These are phyloP conservation scores for Hippocampus mohnikei DNA, from an alignment of 2,113 vertebrate species.

Conservation along the genomic window DNA sequence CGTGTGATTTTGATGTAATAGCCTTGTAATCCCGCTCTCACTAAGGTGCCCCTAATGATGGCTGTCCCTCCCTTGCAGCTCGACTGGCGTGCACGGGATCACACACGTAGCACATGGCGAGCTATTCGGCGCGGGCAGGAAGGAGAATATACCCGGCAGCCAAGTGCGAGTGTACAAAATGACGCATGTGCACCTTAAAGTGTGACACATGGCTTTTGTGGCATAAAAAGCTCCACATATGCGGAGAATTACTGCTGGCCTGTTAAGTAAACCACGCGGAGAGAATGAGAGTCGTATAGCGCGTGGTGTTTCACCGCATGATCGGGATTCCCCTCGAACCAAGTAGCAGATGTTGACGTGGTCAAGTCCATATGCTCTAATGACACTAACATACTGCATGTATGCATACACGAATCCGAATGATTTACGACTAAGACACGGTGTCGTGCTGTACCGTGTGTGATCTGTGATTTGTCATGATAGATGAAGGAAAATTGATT, in stretches of 20 bases:
- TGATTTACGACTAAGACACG: background rate
- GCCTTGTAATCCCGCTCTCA: constrained; percentile 56
- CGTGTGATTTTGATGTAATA: constrained; percentile 58
- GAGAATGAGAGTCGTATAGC: background rate
- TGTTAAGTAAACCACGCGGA: constrained; percentile 14
- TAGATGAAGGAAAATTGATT: background rate
- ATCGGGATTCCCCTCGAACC: background rate
- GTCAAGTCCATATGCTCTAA: background rate
- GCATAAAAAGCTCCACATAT: constrained; percentile 17
- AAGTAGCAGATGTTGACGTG: background rate
- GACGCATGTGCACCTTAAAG: constrained; percentile 25
- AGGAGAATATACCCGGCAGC: constrained; percentile 22
- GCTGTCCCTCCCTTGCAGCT: constrained; percentile 27
- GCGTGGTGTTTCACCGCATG: background rate
- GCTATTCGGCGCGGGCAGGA: constrained; percentile 28
- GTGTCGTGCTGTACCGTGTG: background rate
- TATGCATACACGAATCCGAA: constrained; percentile 3
- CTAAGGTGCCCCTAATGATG: constrained; percentile 55
- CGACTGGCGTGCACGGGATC: constrained; percentile 19
- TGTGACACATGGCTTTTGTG: constrained; percentile 21
- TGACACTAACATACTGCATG: background rate
- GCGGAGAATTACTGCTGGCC: constrained; percentile 23
- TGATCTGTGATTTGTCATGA: background rate
- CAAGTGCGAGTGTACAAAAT: constrained; percentile 17
- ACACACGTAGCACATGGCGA: constrained; percentile 18